phyloP scores from a whole-genome alignment of 2,888 invertebrate species.

The Boloria selene region DNA sequence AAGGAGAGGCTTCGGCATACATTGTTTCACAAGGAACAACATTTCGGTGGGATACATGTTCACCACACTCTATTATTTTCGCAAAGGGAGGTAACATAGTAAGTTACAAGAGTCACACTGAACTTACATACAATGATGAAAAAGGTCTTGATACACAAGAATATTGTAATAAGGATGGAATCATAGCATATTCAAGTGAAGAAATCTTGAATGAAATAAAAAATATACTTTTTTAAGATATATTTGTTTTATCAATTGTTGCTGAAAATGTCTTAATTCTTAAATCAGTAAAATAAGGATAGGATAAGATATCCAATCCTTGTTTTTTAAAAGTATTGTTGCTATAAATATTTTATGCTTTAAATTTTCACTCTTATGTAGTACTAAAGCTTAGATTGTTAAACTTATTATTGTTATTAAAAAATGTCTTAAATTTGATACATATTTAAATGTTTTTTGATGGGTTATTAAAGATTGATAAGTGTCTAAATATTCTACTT shows the following conservation, averaged over 20 bases:
- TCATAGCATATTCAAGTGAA: conserved; percentile 60
- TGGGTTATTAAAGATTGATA: too few relatives aligned
- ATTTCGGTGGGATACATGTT: conserved; percentile 96
- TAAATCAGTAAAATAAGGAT: too few relatives aligned
- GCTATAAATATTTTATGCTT: too few relatives aligned
- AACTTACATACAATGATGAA: conserved; percentile 65
- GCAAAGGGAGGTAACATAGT: conserved; percentile 90
- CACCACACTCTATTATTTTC: conserved; percentile 91
- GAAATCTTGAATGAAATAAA: conserved; percentile 50
- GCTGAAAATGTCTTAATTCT: too few relatives aligned
- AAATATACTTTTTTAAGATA: conserved; percentile 26
- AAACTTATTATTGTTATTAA: too few relatives aligned
- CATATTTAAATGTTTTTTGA: too few relatives aligned
- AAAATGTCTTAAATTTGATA: too few relatives aligned
- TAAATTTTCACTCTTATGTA: too few relatives aligned
- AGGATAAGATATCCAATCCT: too few relatives aligned
- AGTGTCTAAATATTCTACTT: too few relatives aligned
- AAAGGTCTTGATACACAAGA: conserved; percentile 53
- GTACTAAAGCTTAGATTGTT: too few relatives aligned
- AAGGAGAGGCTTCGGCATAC: conserved; percentile 83
- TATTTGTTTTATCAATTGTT: not conserved
- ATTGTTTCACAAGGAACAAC: conserved; percentile 90
- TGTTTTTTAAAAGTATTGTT: not conserved
- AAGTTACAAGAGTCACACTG: conserved; percentile 49
- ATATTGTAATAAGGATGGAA: conserved; percentile 67